phyloP scores from a whole-genome alignment of 2,797 vertebrate genomes.

The Scomberomorus guttatus region DNA sequence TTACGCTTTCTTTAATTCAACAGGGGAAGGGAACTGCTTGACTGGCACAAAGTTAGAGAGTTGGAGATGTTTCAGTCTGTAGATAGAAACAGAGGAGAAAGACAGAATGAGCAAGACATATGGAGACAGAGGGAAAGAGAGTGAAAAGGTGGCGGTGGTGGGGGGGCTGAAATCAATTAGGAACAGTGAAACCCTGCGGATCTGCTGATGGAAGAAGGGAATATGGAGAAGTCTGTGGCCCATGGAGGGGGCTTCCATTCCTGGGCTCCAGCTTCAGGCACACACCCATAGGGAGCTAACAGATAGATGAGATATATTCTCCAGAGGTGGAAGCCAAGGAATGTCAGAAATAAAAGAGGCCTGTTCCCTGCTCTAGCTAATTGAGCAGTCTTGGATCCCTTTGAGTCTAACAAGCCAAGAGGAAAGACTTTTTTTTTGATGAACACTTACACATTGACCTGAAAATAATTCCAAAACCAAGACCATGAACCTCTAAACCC shows the following conservation, averaged over 20 bases:
- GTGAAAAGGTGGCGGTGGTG: conserved; percentile 9
- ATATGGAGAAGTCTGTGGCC: conserved; percentile 74
- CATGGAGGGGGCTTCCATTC: conserved; percentile 80
- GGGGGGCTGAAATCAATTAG: conserved; percentile 84
- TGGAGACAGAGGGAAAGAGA: conserved; percentile 25
- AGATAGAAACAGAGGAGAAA: conserved; percentile 41
- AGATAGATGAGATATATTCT: conserved; percentile 87
- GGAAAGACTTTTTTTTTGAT: conserved; percentile 34
- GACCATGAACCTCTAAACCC: conserved; percentile 58
- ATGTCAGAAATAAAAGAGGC: conserved; percentile 87
- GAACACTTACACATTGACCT: conserved; percentile 69
- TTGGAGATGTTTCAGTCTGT: conserved; percentile 58
- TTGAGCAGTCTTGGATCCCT: conserved; percentile 89
- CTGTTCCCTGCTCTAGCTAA: conserved; percentile 89
- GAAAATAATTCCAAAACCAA: conserved; percentile 62
- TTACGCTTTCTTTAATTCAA: conserved; percentile 78
- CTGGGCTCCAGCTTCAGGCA: conserved; percentile 81
- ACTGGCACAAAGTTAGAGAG: conserved; percentile 71
- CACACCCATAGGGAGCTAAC: conserved; percentile 83
- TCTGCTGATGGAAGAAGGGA: conserved; percentile 78
- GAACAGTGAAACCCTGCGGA: conserved; percentile 81
- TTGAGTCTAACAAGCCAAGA: conserved; percentile 75
- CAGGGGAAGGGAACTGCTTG: conserved; percentile 70
- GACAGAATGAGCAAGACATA: conserved; percentile 44
- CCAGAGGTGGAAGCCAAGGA: conserved; percentile 77